Base-by-base conservation (phyloP, 2,113 vertebrate species). In the Prochilodus magdalenae region DNA sequence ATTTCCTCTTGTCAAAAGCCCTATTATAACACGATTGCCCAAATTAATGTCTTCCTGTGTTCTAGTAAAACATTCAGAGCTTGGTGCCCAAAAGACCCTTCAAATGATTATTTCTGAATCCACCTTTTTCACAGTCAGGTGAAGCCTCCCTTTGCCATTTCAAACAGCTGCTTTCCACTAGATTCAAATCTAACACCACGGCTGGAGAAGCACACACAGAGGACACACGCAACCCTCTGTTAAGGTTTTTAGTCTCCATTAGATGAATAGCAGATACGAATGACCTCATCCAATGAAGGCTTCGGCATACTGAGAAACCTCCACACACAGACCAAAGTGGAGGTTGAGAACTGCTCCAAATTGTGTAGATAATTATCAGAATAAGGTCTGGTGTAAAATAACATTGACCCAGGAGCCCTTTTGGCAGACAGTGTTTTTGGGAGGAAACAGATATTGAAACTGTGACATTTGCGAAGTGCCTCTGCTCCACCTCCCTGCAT, bases 401-500 rank as follows among this genome's bases (percentile, higher is more conserved):
- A 36, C 15, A 8, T 72, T 27, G 5, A 3, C 49, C 40, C 2
- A 22, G 53, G 70, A 72, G n/a, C 18, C 55, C 44, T 20, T 55
- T 55, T 73, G 75, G 33, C 79, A 75, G 4, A 22, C 22, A 73
- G 22, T 73, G n/a, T 18, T 67, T 55, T 63, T 51, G 49, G 49
- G 51, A 29, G 7, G 49, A 24, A 51, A 49, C 47, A 29, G 24
- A 55, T 30, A 55, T 73, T 55, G 26, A 72, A 51, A 72, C 27
- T 55, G 49, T 30, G 49, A 55, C 24, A 51, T 51, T 72, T 6
- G 6, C 20, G 14, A 49, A 53, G 27, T 30, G 26, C 26, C 60
- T 53, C 12, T 29, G 7, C 14, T 55, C 72, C 73, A 44, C 18
- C 67, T 65, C 65, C 83, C 82, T 74, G 73, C 59, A 66, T 22